A percentile compares a stretch with the other conserved stretches of the same genome.
These are phyloP conservation scores for Siniperca undulata DNA, from an alignment of 2,797 vertebrate genomes.

Conservation along the genomic window DNA sequence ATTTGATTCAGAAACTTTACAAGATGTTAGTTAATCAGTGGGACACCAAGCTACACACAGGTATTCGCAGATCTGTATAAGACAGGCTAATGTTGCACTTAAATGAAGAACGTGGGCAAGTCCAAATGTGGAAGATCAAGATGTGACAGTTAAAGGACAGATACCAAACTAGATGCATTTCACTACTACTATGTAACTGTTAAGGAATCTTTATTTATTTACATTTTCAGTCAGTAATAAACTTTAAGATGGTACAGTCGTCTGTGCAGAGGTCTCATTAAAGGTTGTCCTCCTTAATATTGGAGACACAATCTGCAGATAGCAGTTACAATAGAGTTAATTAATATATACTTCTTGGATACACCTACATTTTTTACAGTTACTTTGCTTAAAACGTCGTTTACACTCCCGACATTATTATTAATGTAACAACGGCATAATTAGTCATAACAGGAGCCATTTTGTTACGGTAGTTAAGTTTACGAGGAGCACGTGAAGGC, in stretches of 20 bases:
- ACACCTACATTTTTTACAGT: background rate
- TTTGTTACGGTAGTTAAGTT: background rate
- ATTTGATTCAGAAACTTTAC: background rate
- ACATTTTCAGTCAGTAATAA: background rate
- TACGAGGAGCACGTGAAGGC: constrained; percentile 65
- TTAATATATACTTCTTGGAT: background rate
- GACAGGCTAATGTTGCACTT: background rate
- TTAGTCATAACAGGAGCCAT: background rate
- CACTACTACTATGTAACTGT: background rate
- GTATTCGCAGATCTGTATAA: background rate
- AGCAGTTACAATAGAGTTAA: background rate
- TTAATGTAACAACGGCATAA: background rate
- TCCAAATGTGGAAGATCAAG: background rate
- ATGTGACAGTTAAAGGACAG: background rate
- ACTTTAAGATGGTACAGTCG: background rate
- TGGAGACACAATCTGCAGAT: background rate
- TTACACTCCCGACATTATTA: background rate
- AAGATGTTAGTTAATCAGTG: too few species aligned
- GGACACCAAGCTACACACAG: background rate
- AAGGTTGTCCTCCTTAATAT: background rate
- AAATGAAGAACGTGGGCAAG: background rate
- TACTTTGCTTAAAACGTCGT: background rate
- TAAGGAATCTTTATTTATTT: background rate
- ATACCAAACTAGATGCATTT: background rate
- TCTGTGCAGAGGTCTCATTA: background rate